Evolutionary conservation across 2,113 vertebrate genomes (phyloP).

Genomic region (Origma solitaria): DNA sequence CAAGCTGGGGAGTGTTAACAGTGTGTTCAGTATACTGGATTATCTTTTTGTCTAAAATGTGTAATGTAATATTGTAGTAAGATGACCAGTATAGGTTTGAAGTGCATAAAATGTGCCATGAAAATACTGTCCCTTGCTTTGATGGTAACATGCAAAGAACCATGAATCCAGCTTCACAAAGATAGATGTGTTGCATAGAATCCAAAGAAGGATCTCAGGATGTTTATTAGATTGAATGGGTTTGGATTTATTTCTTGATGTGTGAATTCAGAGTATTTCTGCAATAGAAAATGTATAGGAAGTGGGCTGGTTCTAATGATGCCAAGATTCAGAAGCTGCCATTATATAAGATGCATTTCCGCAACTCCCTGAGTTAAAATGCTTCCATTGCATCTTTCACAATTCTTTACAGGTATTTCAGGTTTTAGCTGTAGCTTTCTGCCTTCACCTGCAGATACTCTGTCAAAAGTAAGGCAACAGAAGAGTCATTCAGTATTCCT

Average conservation of each 20-base stretch:
- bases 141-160: neutral
- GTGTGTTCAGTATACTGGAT: neutral
- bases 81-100: neutral
- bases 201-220: neutral
- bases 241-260: neutral
- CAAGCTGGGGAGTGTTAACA: neutral
- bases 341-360: neutral
- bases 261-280: neutral
- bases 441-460: neutral
- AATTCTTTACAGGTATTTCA: constrained; percentile 6
- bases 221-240: neutral
- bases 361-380: neutral
- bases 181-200: neutral
- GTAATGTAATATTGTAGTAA: neutral
- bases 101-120: neutral
- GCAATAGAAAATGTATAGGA: neutral
- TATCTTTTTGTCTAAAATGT: neutral
- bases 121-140: neutral
- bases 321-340: neutral
- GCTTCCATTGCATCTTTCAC: neutral
- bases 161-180: neutral
- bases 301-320: neutral
- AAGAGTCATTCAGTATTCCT: neutral
- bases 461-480: neutral
- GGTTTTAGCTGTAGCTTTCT: neutral